These are phyloP conservation scores for Drosophila nikananu DNA, from an alignment of 1,140 invertebrate species.

Conservation along the genomic window DNA sequence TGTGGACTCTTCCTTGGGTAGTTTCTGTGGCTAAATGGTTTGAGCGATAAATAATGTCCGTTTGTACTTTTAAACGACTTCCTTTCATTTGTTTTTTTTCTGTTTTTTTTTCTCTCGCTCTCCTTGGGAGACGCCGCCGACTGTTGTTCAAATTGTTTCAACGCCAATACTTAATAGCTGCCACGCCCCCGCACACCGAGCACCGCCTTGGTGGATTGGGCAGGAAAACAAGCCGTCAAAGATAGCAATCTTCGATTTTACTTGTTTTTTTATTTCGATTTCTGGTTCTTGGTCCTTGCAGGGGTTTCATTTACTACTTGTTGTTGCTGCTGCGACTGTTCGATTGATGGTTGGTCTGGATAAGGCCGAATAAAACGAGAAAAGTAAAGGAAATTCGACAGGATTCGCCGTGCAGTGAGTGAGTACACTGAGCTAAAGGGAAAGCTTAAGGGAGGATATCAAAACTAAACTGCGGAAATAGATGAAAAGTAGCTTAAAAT, in stretches of 20 bases:
- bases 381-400: conserved; percentile 47
- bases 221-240: conserved; percentile 84
- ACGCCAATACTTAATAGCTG: conserved; percentile 85
- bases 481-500: no score
- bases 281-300: conserved; percentile 15
- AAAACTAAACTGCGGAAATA: background rate
- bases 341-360: conserved; percentile 77
- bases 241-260: conserved; percentile 85
- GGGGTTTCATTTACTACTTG: conserved; percentile 78
- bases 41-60: conserved; percentile 85
- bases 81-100: conserved; percentile 85
- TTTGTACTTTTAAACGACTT: conserved; percentile 85
- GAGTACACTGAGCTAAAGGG: conserved; percentile 20
- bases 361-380: conserved; percentile 49
- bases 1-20: conserved; percentile 56
- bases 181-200: conserved; percentile 42
- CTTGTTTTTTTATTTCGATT: conserved; percentile 38
- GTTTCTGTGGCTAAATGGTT: conserved; percentile 81
- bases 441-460: background rate
- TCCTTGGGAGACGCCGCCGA: conserved; percentile 34
- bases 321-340: conserved; percentile 58
- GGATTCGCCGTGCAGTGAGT: conserved; percentile 42
- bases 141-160: conserved; percentile 84
- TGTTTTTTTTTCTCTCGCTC: conserved; percentile 7
- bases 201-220: conserved; percentile 31